Conservation (phyloP, 1,140 invertebrate genomes). For the Bombus polaris region DNA sequence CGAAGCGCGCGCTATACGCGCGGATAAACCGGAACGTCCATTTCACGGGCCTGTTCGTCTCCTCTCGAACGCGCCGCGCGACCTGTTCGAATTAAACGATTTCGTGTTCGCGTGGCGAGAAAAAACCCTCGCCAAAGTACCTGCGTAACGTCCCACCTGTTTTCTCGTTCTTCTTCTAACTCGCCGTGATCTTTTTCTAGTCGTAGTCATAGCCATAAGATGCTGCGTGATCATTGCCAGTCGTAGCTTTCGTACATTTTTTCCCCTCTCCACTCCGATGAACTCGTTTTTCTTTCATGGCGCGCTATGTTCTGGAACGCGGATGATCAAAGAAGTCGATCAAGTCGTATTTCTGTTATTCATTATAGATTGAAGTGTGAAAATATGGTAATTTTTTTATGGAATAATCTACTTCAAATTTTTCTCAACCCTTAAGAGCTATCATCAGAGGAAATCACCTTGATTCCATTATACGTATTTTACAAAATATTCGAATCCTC, state of each 20-base stretch:
- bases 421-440: neutral
- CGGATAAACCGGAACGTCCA: conserved; percentile 69
- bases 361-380: neutral
- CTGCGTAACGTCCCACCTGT: conserved; percentile 35
- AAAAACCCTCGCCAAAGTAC: conserved; percentile 1
- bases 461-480: neutral
- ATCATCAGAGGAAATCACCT: neutral
- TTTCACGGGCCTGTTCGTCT: conserved; percentile 56
- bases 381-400: neutral
- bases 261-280: neutral
- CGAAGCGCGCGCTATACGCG: conserved; percentile 38
- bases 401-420: neutral
- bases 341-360: neutral
- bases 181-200: neutral
- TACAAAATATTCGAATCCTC: neutral
- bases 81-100: conserved; percentile 61
- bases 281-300: neutral
- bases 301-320: neutral
- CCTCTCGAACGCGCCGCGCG: conserved; percentile 21
- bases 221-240: conserved; percentile 7
- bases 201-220: neutral
- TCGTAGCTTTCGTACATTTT: neutral
- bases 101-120: conserved; percentile 43
- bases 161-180: neutral
- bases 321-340: neutral